Base-by-base conservation (phyloP, 2,797 vertebrate genomes). In the Hozukius guyotensis region DNA sequence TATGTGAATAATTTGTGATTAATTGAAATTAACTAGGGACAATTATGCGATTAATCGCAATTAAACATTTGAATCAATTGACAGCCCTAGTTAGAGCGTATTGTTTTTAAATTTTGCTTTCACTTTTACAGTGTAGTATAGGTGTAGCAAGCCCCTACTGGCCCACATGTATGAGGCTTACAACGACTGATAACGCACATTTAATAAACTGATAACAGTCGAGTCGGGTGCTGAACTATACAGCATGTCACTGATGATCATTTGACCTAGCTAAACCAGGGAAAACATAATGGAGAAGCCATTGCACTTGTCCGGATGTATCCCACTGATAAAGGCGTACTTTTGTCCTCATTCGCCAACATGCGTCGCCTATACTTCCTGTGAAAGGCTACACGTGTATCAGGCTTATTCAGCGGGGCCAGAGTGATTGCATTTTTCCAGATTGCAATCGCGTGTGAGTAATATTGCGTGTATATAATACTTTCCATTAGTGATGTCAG, bases 201-300 rank as follows among this genome's bases (percentile, higher is more conserved):
- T 53, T n/a, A 53, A 18, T 49, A 49, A 49, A 20, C 46, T 49
- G 18, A 49, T 8, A 49, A 49, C 46, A 49, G 46, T 49, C 18
- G 18, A 20, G 46, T 49, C 46, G 46, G 7, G 46, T 20, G 16
- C 18, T 18, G 18, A 49, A 38, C 25, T 24, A 1, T 56, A 46
- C 29, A 34, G 10, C 1, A 20, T 38, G 34, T 85, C 71, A 66
- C 20, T 59, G 52, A 53, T 4, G 22, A 85, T 84, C 67, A 73
- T 46, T 63, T 85, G 75, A 80, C 31, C 6, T 24, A 34, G 36
- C 42, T 74, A 76, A 87, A 80, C 77, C 52, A 55, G 61, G 60
- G 72, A 55, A 55, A 46, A 42, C 49, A 78, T 5, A 57, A 64
- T 24, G n/a, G 53, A 75, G 31, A 34, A 61, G 25, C 18, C 12